phyloP scores from a whole-genome alignment of 2,888 invertebrate genomes.

The Heteromyza rotundicornis region DNA sequence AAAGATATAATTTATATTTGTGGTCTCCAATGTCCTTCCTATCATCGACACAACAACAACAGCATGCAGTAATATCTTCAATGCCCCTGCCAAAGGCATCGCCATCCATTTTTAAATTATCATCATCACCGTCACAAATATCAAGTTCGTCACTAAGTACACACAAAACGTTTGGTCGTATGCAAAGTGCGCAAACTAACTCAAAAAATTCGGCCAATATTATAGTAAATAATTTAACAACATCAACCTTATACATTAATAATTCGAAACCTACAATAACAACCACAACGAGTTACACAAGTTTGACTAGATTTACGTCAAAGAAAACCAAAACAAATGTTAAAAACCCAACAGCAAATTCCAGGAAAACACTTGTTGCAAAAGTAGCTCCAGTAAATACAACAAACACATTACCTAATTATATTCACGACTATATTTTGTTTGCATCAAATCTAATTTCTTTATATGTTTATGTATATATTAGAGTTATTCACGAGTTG shows the following conservation, averaged over 20 bases:
- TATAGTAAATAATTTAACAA: not conserved
- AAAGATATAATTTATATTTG: slow-evolving; percentile 37
- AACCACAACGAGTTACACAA: slow-evolving; percentile 17
- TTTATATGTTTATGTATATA: too few species aligned
- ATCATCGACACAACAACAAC: slow-evolving; percentile 13
- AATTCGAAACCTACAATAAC: slow-evolving; percentile 22
- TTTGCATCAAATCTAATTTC: too few species aligned
- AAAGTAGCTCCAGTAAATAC: slow-evolving; percentile 46
- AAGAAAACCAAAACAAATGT: slow-evolving; percentile 19
- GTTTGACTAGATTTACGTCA: slow-evolving; percentile 24
- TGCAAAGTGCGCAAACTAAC: not conserved
- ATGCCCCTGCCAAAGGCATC: not conserved
- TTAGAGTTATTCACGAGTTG: too few species aligned
- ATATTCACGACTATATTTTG: too few species aligned
- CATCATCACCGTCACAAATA: too few species aligned
- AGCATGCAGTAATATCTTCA: not conserved
- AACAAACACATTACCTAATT: too few species aligned
- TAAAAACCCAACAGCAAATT: slow-evolving; percentile 22
- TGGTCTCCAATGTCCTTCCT: slow-evolving; percentile 31
- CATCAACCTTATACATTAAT: slow-evolving; percentile 6
- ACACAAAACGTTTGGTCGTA: too few species aligned
- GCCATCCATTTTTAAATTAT: too few species aligned
- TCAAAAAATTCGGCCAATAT: not conserved
- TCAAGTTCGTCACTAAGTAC: too few species aligned
- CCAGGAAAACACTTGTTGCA: slow-evolving; percentile 26